Evolutionary conservation across 2,888 invertebrate species (phyloP).

Genomic region (Thyatira batis): DNA sequence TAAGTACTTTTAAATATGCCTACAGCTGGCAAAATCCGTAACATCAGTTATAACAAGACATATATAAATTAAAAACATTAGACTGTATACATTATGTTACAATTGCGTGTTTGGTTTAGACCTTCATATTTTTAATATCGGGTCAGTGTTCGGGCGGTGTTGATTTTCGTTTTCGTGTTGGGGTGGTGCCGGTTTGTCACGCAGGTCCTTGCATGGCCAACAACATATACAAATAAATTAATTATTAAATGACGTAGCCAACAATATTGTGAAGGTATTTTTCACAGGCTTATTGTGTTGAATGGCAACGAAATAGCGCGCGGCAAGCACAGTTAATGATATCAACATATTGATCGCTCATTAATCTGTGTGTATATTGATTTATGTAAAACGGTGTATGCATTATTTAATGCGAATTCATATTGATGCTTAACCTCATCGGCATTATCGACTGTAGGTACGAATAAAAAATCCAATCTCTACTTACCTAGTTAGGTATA

Average conservation of each 20-base stretch:
- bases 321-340: too few relatives aligned
- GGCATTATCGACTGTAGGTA: too few relatives aligned
- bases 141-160: conserved; percentile 11
- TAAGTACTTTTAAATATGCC: too few relatives aligned
- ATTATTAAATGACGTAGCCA: background rate
- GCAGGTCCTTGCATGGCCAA: background rate
- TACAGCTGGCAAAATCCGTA: background rate
- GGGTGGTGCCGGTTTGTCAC: conserved; percentile 13
- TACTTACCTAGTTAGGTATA: too few relatives aligned
- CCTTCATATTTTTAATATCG: conserved; percentile 19
- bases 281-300: background rate
- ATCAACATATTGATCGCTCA: too few relatives aligned
- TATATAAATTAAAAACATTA: background rate
- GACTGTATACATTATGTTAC: background rate
- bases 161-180: conserved; percentile 31
- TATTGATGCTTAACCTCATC: too few relatives aligned
- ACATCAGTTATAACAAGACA: background rate
- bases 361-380: too few relatives aligned
- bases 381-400: too few relatives aligned
- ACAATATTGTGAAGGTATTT: background rate
- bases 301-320: too few relatives aligned
- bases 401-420: too few relatives aligned
- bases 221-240: background rate
- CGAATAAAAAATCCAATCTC: too few relatives aligned
- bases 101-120: background rate